phyloP scores from a whole-genome alignment of 1,140 invertebrate species.

The Heliconius eleuchia region DNA sequence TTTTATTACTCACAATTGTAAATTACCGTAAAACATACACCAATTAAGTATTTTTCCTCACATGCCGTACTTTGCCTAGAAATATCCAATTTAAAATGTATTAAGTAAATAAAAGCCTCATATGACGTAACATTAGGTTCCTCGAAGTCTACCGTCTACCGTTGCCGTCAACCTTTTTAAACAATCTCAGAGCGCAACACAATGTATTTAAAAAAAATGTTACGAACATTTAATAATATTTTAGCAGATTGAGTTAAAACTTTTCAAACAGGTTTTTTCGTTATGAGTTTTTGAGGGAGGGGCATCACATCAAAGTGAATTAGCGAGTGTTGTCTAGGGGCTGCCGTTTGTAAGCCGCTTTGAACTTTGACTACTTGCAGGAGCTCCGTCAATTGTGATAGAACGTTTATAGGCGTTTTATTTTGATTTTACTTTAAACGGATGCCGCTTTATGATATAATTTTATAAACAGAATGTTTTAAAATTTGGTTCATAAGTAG shows the following conservation, averaged over 20 bases:
- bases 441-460: neutral
- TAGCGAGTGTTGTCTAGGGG: conserved; percentile 76
- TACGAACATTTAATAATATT: conserved; percentile 63
- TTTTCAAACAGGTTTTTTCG: conserved; percentile 72
- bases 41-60: neutral
- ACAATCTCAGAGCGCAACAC: conserved; percentile 32
- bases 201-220: conserved; percentile 66
- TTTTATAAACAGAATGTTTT: too few relatives aligned
- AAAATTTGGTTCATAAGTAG: too few relatives aligned
- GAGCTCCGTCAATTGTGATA: conserved; percentile 60
- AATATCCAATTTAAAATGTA: neutral
- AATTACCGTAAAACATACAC: neutral
- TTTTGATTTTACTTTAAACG: conserved; percentile 49
- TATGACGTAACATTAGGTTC: neutral
- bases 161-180: conserved; percentile 1
- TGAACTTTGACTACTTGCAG: conserved; percentile 69
- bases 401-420: conserved; percentile 51
- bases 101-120: neutral
- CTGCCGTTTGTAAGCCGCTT: conserved; percentile 73
- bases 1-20: neutral
- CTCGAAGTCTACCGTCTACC: neutral
- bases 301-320: conserved; percentile 77
- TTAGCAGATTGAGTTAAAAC: conserved; percentile 61
- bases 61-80: neutral
- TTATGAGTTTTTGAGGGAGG: conserved; percentile 51